Evolutionary conservation across 2,797 vertebrate genomes (phyloP), one percentile per base, ranked within the genome.

Genomic region (Pristis pectinata): DNA sequence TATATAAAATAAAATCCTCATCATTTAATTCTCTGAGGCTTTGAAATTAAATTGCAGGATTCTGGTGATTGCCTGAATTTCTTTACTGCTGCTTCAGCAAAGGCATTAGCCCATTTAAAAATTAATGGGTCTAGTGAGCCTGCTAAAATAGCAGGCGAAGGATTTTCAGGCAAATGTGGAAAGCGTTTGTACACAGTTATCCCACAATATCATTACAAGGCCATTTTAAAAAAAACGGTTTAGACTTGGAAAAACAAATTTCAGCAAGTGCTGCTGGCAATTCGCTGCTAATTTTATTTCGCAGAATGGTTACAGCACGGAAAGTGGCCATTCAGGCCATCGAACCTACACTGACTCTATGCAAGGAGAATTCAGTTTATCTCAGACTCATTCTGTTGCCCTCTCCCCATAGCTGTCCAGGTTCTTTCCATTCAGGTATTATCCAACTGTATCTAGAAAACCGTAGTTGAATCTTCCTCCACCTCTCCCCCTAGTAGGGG

Each of bases 81-180:
- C n/a, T 67, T 91, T 91, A 34, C n/a, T 91, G 87, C 87, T 67
- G 87, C 44, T 91, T 91, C 87, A 91, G 85, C 85, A 89, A 64
- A 89, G 59, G 85, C 85, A 89, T 89, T 89, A 89, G 87, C 87
- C 87, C 87, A 91, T 91, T 91, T 91, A 91, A 91, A 72, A 91
- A 91, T 64, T 67, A 91, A 91, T 91, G 37, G 87, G n/a, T 67
- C 61, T 67, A 67, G 87, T 91, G n/a, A 8, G 56, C 67, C 61
- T 67, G 87, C 59, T 67, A 67, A 91, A 67, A 91, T 41, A 67
- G 87, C 87, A 91, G 87, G 64, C 19, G 41, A 67, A 67, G 61
- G 87, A 91, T 67, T 91, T 91, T 67, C 17, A 41, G 61, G 64
- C 87, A 67, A 91, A 67, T 67, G 87, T 67, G 87, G 91, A 67